Evolutionary conservation across 92 coral and sea anemone genomes (phyloP), one percentile per base, ranked within the genome.

Genomic region (Chrysogorgia sp.): DNA sequence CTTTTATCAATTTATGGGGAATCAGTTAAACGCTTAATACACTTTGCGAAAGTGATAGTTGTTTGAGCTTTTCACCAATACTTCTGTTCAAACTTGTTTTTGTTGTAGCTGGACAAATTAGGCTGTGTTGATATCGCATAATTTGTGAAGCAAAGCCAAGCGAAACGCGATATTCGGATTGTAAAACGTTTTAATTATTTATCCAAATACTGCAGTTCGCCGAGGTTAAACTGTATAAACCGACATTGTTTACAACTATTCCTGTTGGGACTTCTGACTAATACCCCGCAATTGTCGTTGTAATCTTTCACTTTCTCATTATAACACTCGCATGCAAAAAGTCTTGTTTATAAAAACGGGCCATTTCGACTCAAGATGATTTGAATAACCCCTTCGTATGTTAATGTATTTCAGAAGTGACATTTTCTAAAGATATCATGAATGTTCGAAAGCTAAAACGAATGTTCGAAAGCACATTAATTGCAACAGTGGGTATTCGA

Each of bases 281-380:
- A 45, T 45, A 26, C 61, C 33, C 30, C 28, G 76, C 76, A 49
- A 69, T 69, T 69, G n/a, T 10, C 0, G 20, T 69, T 47, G 7
- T 25, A 49, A 20, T 23, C n/a, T 21, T 49, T 22, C 20, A 14
- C 60, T 45, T 69, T 37, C 76, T 45, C 55, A 22, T 49, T 24
- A 29, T 49, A 45, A 69, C 48, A 29, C 61, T 25, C 41, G 40
- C 34, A n/a, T 40, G 48, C 76, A 69, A 69, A 65, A 69, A 45
- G 60, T 60, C 34, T 48, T 69, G 76, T 69, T 69, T 69, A 69
- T 48, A 59, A 14, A 48, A 25, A 45, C 25, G 12, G 60, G 28
- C 74, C 19, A 67, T 67, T 67, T 67, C 5, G 6, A 12, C 6
- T 12, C 5, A 37, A 15, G n/a, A 12, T 47, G 10, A 47, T 47